phyloP scores from a whole-genome alignment of 1,140 invertebrate species.

The Mercenaria mercenaria region DNA sequence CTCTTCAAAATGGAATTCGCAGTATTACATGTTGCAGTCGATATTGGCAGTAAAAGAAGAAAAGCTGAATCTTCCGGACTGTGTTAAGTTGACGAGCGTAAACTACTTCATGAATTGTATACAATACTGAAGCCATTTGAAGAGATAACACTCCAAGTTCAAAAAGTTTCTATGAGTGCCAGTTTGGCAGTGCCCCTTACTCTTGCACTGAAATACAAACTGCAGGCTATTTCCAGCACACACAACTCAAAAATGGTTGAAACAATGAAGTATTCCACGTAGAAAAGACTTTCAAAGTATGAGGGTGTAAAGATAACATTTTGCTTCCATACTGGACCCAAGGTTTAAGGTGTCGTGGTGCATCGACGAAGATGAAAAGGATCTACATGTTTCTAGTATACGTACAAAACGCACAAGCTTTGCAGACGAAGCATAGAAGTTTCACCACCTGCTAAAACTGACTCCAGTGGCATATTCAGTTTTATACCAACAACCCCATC shows the following conservation, averaged over 20 bases:
- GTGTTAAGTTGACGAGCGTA: not conserved
- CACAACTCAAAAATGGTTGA: not conserved
- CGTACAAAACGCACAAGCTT: not conserved
- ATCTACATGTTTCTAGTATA: not conserved
- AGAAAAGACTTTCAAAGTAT: conserved; percentile 10
- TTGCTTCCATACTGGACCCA: not conserved
- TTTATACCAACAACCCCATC: not conserved
- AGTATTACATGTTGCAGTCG: no score
- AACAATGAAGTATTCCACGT: not conserved
- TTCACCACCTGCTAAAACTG: not conserved
- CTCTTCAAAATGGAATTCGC: no score
- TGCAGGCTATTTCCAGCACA: not conserved
- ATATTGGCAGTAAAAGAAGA: not conserved
- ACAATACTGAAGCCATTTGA: not conserved
- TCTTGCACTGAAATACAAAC: not conserved
- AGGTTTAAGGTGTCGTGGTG: not conserved
- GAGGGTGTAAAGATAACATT: not conserved
- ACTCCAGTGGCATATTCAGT: not conserved
- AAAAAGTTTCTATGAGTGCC: not conserved
- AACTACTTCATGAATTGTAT: not conserved
- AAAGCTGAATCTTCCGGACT: not conserved
- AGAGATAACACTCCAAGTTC: not conserved
- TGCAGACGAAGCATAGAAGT: not conserved
- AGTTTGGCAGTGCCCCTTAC: not conserved
- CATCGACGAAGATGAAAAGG: not conserved